Percentiles rank a stretch among this genome's conserved stretches.
Conservation (phyloP, 2,888 invertebrate genomes). For the Tubiluchus corallicola region DNA sequence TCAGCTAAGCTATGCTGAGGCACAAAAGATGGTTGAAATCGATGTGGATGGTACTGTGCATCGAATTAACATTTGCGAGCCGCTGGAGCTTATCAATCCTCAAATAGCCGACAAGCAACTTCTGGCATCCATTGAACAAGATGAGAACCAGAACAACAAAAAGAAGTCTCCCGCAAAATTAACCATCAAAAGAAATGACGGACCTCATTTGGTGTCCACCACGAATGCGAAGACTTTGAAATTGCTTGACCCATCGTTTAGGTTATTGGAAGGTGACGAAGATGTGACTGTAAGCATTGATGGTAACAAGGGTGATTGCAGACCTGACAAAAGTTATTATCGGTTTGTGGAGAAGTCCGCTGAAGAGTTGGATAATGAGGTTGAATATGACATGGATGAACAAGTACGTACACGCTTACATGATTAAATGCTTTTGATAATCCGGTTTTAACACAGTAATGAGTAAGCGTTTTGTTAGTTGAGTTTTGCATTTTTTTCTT, state of each 20-base stretch:
- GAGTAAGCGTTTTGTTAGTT: not conserved
- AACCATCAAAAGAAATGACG: conserved; percentile 11
- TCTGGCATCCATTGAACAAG: too few species aligned
- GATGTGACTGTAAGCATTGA: not conserved
- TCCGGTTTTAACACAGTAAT: not conserved
- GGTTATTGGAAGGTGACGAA: not conserved
- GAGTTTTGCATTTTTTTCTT: conserved; percentile 5
- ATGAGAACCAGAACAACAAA: conserved; percentile 17
- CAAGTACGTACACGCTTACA: conserved; percentile 35
- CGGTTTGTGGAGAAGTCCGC: conserved; percentile 82
- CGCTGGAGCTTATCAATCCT: conserved; percentile 29
- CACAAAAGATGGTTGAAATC: conserved; percentile 65
- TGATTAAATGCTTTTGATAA: not conserved
- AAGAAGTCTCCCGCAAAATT: conserved; percentile 17
- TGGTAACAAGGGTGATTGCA: conserved; percentile 16
- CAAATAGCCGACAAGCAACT: too few species aligned
- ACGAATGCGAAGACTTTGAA: too few species aligned
- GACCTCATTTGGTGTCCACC: too few species aligned
- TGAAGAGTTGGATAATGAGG: conserved; percentile 77
- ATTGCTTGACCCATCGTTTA: not conserved
- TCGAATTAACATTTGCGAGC: conserved; percentile 36
- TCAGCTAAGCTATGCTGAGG: conserved; percentile 60
- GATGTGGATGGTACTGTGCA: conserved; percentile 62
- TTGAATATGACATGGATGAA: conserved; percentile 94
- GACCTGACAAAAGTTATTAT: conserved; percentile 67